Percentiles rank a stretch among this genome's conserved stretches.
Conservation (phyloP, 2,888 invertebrate genomes). For the Bellardia pandia region DNA sequence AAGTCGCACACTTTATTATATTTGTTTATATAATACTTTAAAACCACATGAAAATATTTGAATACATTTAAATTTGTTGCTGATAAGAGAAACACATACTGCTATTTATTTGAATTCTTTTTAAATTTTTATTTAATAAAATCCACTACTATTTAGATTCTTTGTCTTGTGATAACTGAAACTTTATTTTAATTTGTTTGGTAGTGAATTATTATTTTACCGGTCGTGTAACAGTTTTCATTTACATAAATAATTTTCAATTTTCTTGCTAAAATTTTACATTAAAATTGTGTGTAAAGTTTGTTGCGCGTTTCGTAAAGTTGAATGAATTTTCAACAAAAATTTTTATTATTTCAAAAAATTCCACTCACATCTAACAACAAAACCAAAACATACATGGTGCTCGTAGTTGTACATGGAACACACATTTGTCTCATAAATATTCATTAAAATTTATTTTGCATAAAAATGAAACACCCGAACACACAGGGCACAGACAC, state of each 20-base stretch:
- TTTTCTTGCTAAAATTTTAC: background rate
- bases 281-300: background rate
- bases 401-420: background rate
- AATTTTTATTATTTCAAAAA: background rate
- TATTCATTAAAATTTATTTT: conserved; percentile 71
- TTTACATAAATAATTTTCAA: conserved; percentile 31
- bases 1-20: too few species aligned
- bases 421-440: conserved; percentile 64
- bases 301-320: background rate
- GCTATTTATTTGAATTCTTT: background rate
- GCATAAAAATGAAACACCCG: conserved; percentile 48
- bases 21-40: too few species aligned
- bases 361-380: background rate
- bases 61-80: too few species aligned
- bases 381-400: background rate
- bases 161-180: background rate
- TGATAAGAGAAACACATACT: too few species aligned
- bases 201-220: conserved; percentile 4
- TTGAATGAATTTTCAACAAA: background rate
- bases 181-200: background rate
- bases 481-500: conserved; percentile 18
- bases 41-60: background rate
- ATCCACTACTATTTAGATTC: background rate
- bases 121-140: background rate
- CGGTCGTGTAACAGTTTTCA: conserved; percentile 5